phyloP scores from a whole-genome alignment of 1,140 invertebrate genomes.

The Amyelois transitella region DNA sequence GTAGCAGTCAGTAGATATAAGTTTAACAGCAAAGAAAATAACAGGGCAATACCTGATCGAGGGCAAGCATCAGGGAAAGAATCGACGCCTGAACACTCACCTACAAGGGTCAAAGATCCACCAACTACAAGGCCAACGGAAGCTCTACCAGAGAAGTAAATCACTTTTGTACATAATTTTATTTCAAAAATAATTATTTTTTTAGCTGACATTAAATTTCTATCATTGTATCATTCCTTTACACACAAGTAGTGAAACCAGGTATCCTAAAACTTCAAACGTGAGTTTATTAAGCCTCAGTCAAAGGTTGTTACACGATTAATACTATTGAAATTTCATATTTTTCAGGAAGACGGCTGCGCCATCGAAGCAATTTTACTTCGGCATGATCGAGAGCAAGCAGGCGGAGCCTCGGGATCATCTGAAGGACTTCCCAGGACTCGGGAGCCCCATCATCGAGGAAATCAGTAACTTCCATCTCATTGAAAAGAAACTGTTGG shows the following conservation, averaged over 20 bases:
- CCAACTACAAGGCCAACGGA: background rate
- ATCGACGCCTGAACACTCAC: conserved; percentile 75
- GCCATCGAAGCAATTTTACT: conserved; percentile 84
- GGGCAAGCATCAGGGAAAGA: conserved; percentile 77
- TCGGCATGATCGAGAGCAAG: conserved; percentile 80
- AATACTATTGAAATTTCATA: background rate
- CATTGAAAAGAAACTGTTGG: conserved; percentile 58
- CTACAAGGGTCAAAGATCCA: conserved; percentile 48
- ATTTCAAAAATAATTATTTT: background rate
- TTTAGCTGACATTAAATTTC: too few species aligned
- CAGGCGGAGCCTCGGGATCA: conserved; percentile 50
- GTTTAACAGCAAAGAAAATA: conserved; percentile 48
- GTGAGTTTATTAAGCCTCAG: too few species aligned
- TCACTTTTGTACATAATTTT: background rate
- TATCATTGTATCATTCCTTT: too few species aligned
- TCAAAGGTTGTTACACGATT: too few species aligned
- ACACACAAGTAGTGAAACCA: too few species aligned
- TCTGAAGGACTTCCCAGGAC: conserved; percentile 64
- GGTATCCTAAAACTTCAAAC: too few species aligned
- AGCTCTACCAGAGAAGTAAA: background rate
- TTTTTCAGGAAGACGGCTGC: conserved; percentile 41
- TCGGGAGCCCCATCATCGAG: conserved; percentile 59
- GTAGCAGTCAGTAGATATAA: conserved; percentile 37
- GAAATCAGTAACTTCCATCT: conserved; percentile 61
- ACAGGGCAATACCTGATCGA: conserved; percentile 55